A percentile compares a stretch with the other conserved stretches of the same genome.
phyloP scores from a whole-genome alignment of 2,888 invertebrate species.

The Calliopum simillimum region DNA sequence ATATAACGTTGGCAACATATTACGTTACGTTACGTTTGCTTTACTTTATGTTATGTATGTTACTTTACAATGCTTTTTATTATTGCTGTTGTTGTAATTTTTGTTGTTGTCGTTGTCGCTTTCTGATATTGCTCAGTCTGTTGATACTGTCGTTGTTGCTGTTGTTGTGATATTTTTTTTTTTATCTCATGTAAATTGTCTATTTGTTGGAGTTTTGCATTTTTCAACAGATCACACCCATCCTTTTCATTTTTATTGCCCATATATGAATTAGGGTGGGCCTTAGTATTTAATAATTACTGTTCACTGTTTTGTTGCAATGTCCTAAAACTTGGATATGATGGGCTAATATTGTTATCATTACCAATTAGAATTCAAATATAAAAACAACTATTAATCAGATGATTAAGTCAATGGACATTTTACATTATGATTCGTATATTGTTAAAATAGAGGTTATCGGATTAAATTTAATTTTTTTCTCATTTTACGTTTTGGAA shows the following conservation, averaged over 20 bases:
- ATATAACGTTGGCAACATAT: background rate
- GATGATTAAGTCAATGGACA: no score
- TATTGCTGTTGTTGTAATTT: background rate
- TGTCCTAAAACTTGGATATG: no score
- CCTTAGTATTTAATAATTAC: no score
- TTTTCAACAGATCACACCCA: conserved; percentile 7
- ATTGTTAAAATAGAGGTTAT: no score
- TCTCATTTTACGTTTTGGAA: no score
- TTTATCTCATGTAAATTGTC: background rate
- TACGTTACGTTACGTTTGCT: background rate
- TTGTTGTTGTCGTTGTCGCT: background rate
- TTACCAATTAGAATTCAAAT: no score
- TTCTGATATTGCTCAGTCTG: background rate
- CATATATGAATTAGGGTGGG: no score
- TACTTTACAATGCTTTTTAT: background rate
- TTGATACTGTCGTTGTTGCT: background rate
- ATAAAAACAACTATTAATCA: no score
- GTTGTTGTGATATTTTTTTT: background rate
- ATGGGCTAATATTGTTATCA: no score
- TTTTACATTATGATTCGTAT: no score
- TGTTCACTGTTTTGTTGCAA: no score
- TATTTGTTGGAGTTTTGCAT: conserved; percentile 14
- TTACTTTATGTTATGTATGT: conserved; percentile 3
- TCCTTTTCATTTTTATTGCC: background rate
- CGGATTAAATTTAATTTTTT: no score